phyloP scores from a whole-genome alignment of 1,140 invertebrate genomes.

The Achatina immaculata region DNA sequence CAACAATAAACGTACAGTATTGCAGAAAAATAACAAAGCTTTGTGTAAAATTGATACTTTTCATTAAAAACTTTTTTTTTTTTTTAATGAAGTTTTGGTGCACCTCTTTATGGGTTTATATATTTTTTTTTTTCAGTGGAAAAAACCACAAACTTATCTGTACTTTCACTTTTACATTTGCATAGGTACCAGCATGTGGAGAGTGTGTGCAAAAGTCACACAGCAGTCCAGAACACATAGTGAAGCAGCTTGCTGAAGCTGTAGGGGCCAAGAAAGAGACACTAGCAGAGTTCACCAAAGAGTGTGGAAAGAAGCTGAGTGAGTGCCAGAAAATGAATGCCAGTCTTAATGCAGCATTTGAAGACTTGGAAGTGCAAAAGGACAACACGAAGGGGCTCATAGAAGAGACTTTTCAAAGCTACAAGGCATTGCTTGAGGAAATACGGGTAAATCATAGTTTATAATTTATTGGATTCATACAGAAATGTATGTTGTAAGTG shows the following conservation, averaged over 20 bases:
- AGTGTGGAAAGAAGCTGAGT: constrained; percentile 80
- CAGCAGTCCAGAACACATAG: constrained; percentile 79
- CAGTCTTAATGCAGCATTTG: constrained; percentile 82
- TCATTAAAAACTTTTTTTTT: too few relatives aligned
- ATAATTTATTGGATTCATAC: too few relatives aligned
- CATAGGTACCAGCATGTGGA: constrained; percentile 66
- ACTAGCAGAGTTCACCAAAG: constrained; percentile 79
- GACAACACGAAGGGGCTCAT: constrained; percentile 88
- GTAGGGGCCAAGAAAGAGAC: constrained; percentile 80
- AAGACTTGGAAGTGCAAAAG: constrained; percentile 86
- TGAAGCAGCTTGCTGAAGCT: constrained; percentile 76
- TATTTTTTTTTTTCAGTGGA: too few relatives aligned
- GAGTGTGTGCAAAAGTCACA: constrained; percentile 95
- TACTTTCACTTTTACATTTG: too few relatives aligned
- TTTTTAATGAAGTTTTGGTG: too few relatives aligned
- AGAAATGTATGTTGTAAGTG: too few relatives aligned
- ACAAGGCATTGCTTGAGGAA: constrained; percentile 85
- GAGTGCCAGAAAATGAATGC: constrained; percentile 82
- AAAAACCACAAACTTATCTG: too few relatives aligned
- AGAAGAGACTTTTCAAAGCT: constrained; percentile 84
- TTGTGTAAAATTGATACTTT: too few relatives aligned
- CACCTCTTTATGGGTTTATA: too few relatives aligned
- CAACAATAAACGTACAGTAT: too few relatives aligned
- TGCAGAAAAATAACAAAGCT: too few relatives aligned
- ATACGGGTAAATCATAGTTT: constrained; percentile 71